Conservation (phyloP, 2,888 invertebrate species). For the Chydorus sphaericus region DNA sequence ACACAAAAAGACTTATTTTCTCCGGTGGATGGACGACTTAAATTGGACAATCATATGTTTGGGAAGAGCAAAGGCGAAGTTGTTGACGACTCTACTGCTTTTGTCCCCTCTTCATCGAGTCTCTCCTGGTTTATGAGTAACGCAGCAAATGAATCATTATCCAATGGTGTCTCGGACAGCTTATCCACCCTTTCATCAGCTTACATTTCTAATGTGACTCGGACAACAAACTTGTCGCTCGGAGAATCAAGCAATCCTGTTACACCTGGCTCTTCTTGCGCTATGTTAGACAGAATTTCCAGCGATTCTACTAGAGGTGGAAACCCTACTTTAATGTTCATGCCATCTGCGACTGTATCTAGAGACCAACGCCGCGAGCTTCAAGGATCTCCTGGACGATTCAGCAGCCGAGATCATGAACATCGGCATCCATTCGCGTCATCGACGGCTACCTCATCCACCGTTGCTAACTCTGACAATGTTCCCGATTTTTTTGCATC, state of each 20-base stretch:
- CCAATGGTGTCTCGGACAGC: no score
- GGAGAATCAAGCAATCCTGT: no score
- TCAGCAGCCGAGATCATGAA: background rate
- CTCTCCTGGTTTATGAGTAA: background rate
- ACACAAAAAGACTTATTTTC: background rate
- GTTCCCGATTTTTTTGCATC: constrained; percentile 12
- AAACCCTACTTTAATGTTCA: constrained; percentile 22
- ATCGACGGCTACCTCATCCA: background rate
- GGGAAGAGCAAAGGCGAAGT: no score
- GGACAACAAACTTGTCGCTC: background rate
- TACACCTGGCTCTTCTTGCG: constrained; percentile 9
- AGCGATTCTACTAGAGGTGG: constrained; percentile 23
- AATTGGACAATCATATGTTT: no score
- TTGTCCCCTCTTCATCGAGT: background rate
- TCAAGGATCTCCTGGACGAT: background rate
- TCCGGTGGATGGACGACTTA: background rate
- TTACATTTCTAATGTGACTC: background rate
- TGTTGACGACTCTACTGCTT: background rate
- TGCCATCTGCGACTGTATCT: constrained; percentile 15
- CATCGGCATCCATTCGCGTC: background rate
- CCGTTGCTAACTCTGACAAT: background rate
- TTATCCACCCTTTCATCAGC: background rate
- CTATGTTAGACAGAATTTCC: constrained; percentile 14
- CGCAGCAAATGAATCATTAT: no score
- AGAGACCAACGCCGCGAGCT: constrained; percentile 13